These are phyloP conservation scores for Aplysina aerophoba DNA, from an alignment of 37 sponge, comb jelly and placozoan species.

Conservation along the genomic window DNA sequence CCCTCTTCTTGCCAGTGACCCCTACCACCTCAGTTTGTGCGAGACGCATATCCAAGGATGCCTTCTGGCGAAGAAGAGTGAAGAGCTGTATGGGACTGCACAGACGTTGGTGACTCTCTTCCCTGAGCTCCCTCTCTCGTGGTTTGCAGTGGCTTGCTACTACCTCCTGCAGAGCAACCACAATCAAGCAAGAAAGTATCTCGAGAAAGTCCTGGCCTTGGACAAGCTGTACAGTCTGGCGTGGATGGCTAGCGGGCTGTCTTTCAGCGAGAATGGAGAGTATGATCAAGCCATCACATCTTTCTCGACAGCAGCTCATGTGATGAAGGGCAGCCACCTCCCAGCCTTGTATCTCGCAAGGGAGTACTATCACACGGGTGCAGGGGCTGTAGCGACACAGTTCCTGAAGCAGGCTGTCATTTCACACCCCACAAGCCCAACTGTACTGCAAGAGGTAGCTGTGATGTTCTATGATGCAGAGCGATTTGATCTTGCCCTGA, in stretches of 20 bases:
- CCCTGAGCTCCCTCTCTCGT: conserved; percentile 69
- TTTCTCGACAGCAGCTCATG: conserved; percentile 76
- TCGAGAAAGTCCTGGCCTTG: conserved; percentile 64
- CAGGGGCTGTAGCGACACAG: conserved; percentile 35
- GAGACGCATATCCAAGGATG: conserved; percentile 65
- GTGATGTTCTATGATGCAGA: conserved; percentile 44
- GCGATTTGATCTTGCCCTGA: conserved; percentile 47
- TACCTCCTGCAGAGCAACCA: conserved; percentile 63
- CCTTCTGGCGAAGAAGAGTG: conserved; percentile 46
- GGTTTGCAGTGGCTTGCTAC: conserved; percentile 90
- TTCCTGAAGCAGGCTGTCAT: conserved; percentile 71
- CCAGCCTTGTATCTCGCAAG: conserved; percentile 74
- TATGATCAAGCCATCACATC: conserved; percentile 88
- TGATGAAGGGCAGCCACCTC: conserved; percentile 77
- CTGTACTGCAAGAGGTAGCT: conserved; percentile 73
- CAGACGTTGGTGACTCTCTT: conserved; percentile 66
- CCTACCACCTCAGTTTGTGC: conserved; percentile 59
- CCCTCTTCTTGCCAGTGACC: conserved; percentile 60
- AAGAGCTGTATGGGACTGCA: conserved; percentile 72
- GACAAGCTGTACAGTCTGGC: conserved; percentile 68
- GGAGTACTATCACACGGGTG: conserved; percentile 79
- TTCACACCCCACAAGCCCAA: conserved; percentile 67
- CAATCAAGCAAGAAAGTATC: conserved; percentile 64
- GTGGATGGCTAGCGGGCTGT: conserved; percentile 72
- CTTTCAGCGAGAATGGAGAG: conserved; percentile 76